Base-by-base conservation (phyloP, 2,797 vertebrate species). In the Aulostomus chinensis region DNA sequence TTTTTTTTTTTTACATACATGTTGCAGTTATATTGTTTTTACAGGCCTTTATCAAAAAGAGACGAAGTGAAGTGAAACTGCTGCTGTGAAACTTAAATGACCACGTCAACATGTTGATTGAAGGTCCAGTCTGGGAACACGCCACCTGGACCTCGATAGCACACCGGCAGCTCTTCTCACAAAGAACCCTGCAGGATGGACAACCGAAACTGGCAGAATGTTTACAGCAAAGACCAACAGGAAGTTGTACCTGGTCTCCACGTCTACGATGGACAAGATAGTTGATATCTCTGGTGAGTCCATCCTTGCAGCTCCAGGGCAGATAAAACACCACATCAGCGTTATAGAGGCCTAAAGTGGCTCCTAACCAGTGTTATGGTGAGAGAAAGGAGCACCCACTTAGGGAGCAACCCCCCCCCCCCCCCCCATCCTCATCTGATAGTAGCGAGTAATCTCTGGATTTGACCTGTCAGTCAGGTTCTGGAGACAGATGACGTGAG, bases 401-500 rank as follows among this genome's bases (percentile, higher is more conserved):
- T 75, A 67, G 40, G 56, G 48, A 75, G 68, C 58, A 81, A 66
- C 31, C 33, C 52, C 24, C 55, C 43, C 37, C 36, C 17, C 35
- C 17, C 25, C 37, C 14, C 18, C 18, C 2, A 3, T 8, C 39
- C 11, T 24, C 3, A 29, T 36, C 70, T 77, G 83, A 87, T 87
- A 89, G 80, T 58, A 68, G 72, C 64, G 5, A 51, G 68, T 87
- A 88, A 87, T 88, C 87, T 85, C 58, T 66, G 70, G 81, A 81
- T 81, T 82, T 47, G 68, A 68, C 79, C 81, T 77, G 81, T 77
- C 74, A 85, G 77, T 86, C 85, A 72, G 69, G 54, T 56, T 66
- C 59, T 42, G 72, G 73, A 90, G 87, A 90, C 86, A 62, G 80
- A 87, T 86, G 86, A 88, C 81, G 85, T 87, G 85, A 83, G 71